Base-by-base conservation (phyloP, 1,140 invertebrate species). In the Bilobella aurantiaca region DNA sequence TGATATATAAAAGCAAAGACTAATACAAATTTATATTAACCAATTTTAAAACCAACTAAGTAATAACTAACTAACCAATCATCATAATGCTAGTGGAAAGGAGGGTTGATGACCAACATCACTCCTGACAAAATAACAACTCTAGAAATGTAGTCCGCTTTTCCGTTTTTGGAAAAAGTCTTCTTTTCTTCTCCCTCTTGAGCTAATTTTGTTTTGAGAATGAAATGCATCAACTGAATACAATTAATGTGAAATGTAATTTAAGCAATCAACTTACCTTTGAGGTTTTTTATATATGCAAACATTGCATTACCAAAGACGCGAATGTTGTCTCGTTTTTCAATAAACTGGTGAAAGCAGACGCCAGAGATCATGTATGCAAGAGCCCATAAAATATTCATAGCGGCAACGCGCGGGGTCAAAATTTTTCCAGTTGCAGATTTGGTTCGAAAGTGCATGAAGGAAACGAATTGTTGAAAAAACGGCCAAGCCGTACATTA, bases 321-420 rank as follows among this genome's bases (percentile, higher is more conserved):
- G 5, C 5, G 3, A 25, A 62, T 62, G 3, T 21, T 25, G 3
- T 23, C 32, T 18, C 59, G 8, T 16, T 28, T 37, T 42, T 37
- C 14, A 37, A 42, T 3, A 46, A 62, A 62, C 23, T 62, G 59
- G 3, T 37, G 30, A 27, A 42, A 62, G 32, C 59, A 62, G 18
- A 62, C 12, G 5, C 18, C 21, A 42, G 37, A 8, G 3, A 62
- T 21, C 3, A 16, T 5, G 25, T 62, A 37, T 5, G 25, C 59
- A 34, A 62, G 21, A 12, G 8, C 23, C 49, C 49, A 53, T 16
- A 53, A 23, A 23, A 53, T 53, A 53, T 23, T 53, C 49, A 53
- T 53, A 12, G 49, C 49, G 25, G 23, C 49, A 12, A 53, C 49
- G 5, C 49, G 8, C 21, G 49, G 49, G 21, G 8, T 12, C 3